Evolutionary conservation across 2,113 vertebrate genomes (phyloP).

Genomic region (Nothocercus julius): DNA sequence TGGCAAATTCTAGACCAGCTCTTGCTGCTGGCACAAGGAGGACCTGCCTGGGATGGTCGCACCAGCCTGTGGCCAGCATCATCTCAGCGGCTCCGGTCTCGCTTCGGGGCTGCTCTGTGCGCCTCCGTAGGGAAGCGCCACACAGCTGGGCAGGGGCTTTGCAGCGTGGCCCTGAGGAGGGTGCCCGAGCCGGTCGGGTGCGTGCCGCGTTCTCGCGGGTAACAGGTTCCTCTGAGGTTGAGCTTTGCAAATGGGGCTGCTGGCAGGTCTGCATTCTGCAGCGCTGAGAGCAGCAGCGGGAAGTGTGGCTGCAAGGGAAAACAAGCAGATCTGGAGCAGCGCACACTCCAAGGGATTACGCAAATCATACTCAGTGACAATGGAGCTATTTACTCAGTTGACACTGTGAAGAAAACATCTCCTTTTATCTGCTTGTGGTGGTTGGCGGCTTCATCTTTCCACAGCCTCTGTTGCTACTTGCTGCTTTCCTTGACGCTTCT

Average conservation of each 20-base stretch:
- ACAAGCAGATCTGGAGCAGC: constrained; percentile 61
- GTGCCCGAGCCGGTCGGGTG: background rate
- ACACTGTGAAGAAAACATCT: constrained; percentile 55
- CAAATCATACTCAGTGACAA: constrained; percentile 62
- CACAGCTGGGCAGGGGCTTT: background rate
- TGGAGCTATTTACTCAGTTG: constrained; percentile 48
- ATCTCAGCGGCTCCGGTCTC: too few species aligned
- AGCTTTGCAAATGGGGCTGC: background rate
- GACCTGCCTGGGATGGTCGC: background rate
- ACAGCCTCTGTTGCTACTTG: constrained; percentile 34
- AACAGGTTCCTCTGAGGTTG: background rate
- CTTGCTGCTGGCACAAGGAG: background rate
- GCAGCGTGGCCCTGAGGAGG: background rate
- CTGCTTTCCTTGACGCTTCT: constrained; percentile 8
- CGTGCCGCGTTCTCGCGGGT: background rate
- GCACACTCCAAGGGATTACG: constrained; percentile 44
- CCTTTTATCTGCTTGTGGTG: constrained; percentile 42
- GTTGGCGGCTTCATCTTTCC: constrained; percentile 4
- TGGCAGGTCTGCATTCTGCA: background rate
- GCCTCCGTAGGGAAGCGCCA: too few species aligned
- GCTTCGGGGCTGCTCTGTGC: too few species aligned
- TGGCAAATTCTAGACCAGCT: background rate
- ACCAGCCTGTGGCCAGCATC: too few species aligned
- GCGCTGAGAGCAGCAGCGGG: constrained; percentile 47
- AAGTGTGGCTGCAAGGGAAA: constrained; percentile 57